Evolutionary conservation across 2,888 invertebrate genomes (phyloP), one percentile per base, ranked within the genome.

Genomic region (Leuctra nigra): DNA sequence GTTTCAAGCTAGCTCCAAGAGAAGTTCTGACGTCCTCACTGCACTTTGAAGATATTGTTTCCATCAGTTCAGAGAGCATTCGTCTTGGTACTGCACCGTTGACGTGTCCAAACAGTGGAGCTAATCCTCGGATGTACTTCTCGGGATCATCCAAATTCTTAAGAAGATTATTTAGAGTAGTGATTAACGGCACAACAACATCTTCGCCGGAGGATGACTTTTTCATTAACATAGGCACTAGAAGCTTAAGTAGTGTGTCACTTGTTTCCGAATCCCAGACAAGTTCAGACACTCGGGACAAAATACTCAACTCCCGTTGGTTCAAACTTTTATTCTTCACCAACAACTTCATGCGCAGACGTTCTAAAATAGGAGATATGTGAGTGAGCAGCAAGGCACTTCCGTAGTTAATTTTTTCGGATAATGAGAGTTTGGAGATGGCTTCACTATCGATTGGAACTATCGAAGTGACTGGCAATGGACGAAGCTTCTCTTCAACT

Each of bases 271-370:
- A 73, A 55, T 84, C 82, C 7, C 80, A 77, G 0, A 87, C 86
- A 59, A 90, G 75, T 68, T 86, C 85, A 0, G 91, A 89, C 9
- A 90, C 78, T 63, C 87, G 76, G 0, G 87, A 86, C 1, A 92
- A 72, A 60, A 92, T 85, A 18, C 83, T 74, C 9, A 91, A 72
- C 67, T 91, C 89, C 33, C 81, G 77, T 66, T 79, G 81, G 60
- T 82, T 84, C 0, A 90, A 74, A 2, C 76, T 75, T 61, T 77
- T 80, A 1, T 75, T 77, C 60, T 77, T 75, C 0, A 77, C 75
- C 1, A 79, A 76, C 46, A 89, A 76, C 63, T 82, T 83, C 53
- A 75, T 72, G 67, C 85, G 82, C 67, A 91, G 78, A 47, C 83
- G 79, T 61, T 80, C 79, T 55, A 95, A 73, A 61, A 95, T 81